Percentiles rank a stretch among this genome's conserved stretches.
phyloP scores from a whole-genome alignment of 2,888 invertebrate species.

The Chydorus sphaericus region DNA sequence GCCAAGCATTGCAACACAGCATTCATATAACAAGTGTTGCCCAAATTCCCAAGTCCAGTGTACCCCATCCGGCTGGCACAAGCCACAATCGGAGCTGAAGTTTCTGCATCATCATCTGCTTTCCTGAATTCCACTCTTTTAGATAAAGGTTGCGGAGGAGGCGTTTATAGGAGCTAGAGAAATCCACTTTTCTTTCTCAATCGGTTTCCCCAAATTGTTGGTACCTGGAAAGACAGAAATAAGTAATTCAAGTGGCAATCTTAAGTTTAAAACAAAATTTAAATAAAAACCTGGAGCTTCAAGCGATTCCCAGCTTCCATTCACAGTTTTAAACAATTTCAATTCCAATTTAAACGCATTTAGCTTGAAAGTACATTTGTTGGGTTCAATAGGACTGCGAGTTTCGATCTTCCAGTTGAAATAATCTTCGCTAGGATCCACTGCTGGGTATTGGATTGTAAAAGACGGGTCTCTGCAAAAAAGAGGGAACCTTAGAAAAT shows the following conservation, averaged over 20 bases:
- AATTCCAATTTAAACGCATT: not conserved
- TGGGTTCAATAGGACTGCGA: not conserved
- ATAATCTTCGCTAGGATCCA: not conserved
- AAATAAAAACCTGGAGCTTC: not conserved
- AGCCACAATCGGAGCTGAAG: not conserved
- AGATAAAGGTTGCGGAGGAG: not conserved
- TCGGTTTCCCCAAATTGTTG: not conserved
- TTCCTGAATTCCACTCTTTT: not conserved
- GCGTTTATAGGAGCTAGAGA: not conserved
- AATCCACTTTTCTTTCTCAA: not conserved
- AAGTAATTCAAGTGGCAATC: not conserved
- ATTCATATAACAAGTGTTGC: slow-evolving; percentile 40
- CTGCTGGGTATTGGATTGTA: not conserved
- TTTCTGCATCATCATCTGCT: not conserved
- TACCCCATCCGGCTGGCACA: slow-evolving; percentile 24
- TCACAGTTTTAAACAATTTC: not conserved
- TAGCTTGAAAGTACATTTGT: not conserved
- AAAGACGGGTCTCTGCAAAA: not conserved
- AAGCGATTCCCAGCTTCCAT: not conserved
- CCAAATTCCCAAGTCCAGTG: slow-evolving; percentile 35
- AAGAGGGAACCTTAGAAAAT: not conserved
- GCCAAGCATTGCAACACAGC: slow-evolving; percentile 35
- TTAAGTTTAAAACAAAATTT: not conserved
- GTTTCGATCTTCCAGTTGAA: not conserved
- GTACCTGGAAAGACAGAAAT: not conserved